Evolutionary conservation across 2,797 vertebrate genomes (phyloP), one percentile per base, ranked within the genome.

Genomic region (Pseudochirops corinnae): DNA sequence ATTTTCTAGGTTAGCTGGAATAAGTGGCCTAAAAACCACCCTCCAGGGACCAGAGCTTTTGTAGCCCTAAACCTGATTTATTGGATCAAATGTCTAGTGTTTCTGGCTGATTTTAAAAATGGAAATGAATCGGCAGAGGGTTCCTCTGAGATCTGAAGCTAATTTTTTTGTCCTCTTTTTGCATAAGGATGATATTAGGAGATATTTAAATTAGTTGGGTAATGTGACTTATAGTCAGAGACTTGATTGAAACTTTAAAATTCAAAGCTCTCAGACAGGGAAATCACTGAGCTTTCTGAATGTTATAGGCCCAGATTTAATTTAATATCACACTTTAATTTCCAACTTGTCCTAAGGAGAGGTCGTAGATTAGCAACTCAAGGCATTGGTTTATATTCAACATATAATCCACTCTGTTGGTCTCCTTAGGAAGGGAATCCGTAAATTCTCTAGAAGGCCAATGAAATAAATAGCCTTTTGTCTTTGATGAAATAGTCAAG

Each of bases 121-220:
- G 97, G 97, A 97, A 98, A 94, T 0, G 26, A 92, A 82, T 96
- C 82, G 58, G 93, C 11, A 56, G 91, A 93, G 26, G 9, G 11
- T 52, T 29, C 97, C 94, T 95, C 55, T 93, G 97, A 96, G 97
- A 94, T 16, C 58, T 1, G 7, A 95, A 97, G 96, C 97, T 97
- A 96, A 92, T 92, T 97, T 91, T 29, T 97, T 93, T 96, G 98
- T 56, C 97, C 97, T 98, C 97, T 95, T 97, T 97, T 97, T 55
- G 28, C 7, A 1, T 57, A 58, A 93, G 94, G 94, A 53, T 91
- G 67, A 93, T 97, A 82, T 58, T 56, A 92, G 93, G 92, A 95
- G 74, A 55, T 93, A 26, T 93, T 95, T 90, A 90, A 95, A 82
- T 96, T 46, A 16, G 93, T n/a, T 52, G 5, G 29, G 1, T 62